Evolutionary conservation across 1,140 invertebrate genomes (phyloP).

Genomic region (Epicauta chinensis): DNA sequence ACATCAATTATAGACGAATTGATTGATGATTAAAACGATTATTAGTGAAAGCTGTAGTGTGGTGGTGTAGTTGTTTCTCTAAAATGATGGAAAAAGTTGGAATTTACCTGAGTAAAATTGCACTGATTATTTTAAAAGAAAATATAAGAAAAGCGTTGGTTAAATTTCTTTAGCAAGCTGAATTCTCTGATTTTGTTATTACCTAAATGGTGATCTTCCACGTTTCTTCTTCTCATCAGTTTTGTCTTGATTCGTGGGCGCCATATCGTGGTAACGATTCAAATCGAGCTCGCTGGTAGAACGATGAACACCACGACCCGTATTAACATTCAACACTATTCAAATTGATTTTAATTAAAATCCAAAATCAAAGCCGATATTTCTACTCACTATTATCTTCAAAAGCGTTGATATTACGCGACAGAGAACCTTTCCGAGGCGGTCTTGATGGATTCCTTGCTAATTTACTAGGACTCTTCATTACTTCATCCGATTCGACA

Average conservation of each 20-base stretch:
- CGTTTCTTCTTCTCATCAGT: conserved; percentile 79
- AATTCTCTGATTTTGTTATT: conserved; percentile 25
- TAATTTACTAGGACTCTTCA: conserved; percentile 50
- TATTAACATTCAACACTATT: conserved; percentile 40
- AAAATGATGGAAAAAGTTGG: not conserved
- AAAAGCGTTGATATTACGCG: conserved; percentile 47
- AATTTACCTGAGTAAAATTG: conserved; percentile 30
- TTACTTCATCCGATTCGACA: conserved; percentile 63
- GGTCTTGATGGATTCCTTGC: conserved; percentile 55
- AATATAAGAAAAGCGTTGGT: conserved; percentile 10
- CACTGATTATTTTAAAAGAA: conserved; percentile 21
- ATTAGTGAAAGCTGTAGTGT: conserved; percentile 1
- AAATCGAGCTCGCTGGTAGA: conserved; percentile 70
- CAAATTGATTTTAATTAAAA: conserved; percentile 15
- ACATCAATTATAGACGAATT: not conserved
- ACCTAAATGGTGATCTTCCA: conserved; percentile 86
- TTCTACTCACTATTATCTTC: conserved; percentile 36
- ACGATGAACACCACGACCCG: conserved; percentile 55
- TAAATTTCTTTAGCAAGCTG: not conserved
- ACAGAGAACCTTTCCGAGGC: conserved; percentile 66
- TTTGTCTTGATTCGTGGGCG: conserved; percentile 48
- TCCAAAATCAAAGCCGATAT: conserved; percentile 1
- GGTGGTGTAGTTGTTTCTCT: conserved; percentile 5
- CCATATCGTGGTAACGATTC: conserved; percentile 53
- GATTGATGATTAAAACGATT: not conserved